These are phyloP conservation scores for Selenia dentaria DNA, from an alignment of 2,888 invertebrate genomes.

Conservation along the genomic window DNA sequence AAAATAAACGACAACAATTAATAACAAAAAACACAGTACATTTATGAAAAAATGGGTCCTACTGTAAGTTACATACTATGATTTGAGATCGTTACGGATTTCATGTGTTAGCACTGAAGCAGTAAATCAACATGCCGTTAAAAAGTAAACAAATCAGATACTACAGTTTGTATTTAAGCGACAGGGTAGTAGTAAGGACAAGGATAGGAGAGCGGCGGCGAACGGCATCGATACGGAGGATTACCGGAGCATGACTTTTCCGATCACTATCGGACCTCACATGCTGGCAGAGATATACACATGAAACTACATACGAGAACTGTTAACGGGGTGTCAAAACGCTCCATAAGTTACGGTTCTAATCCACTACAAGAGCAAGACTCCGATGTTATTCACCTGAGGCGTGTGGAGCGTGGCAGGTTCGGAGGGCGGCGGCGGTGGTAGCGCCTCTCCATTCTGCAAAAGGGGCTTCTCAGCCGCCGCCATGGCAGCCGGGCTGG, in stretches of 20 bases:
- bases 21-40: slow-evolving; percentile 1
- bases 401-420: slow-evolving; percentile 45
- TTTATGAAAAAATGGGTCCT: slow-evolving; percentile 3
- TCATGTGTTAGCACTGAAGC: slow-evolving; percentile 64
- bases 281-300: slow-evolving; percentile 74
- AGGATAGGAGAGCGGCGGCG: slow-evolving; percentile 42
- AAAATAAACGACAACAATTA: too few relatives aligned
- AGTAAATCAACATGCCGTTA: slow-evolving; percentile 52
- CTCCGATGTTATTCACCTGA: slow-evolving; percentile 75
- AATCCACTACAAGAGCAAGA: slow-evolving; percentile 76
- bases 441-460: slow-evolving; percentile 12
- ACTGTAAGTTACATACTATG: neutral
- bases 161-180: slow-evolving; percentile 44
- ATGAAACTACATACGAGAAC: slow-evolving; percentile 71
- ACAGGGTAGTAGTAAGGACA: slow-evolving; percentile 40
- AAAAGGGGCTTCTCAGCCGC: slow-evolving; percentile 17
- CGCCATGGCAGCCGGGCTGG: slow-evolving; percentile 57
- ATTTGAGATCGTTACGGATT: neutral
- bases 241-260: slow-evolving; percentile 50
- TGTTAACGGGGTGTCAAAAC: slow-evolving; percentile 64
- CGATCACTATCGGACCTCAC: slow-evolving; percentile 67
- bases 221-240: slow-evolving; percentile 23
- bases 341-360: slow-evolving; percentile 64
- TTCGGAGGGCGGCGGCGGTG: slow-evolving; percentile 29
- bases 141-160: slow-evolving; percentile 29